Conservation (phyloP, 1,140 invertebrate species). For the Varroa destructor region DNA sequence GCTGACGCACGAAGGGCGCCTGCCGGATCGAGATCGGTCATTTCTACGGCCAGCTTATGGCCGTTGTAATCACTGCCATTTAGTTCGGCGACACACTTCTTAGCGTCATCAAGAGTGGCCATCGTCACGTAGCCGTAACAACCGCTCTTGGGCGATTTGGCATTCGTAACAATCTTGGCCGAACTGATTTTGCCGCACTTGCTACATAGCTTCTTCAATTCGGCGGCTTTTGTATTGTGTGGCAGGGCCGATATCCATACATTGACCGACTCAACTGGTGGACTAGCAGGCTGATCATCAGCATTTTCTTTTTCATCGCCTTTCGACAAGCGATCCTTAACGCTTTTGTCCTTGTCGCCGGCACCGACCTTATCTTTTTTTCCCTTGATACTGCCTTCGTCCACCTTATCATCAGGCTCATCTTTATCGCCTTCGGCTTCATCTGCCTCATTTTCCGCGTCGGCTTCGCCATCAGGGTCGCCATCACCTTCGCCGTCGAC, state of each 20-base stretch:
- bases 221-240: slow-evolving; percentile 70
- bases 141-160: slow-evolving; percentile 68
- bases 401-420: slow-evolving; percentile 32
- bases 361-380: slow-evolving; percentile 33
- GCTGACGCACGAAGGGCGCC: slow-evolving; percentile 18
- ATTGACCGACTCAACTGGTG: slow-evolving; percentile 43
- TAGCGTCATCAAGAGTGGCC: slow-evolving; percentile 69
- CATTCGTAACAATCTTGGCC: slow-evolving; percentile 90
- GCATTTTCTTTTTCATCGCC: slow-evolving; percentile 17
- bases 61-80: slow-evolving; percentile 81
- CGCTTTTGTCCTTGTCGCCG: not conserved
- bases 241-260: slow-evolving; percentile 85
- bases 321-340: slow-evolving; percentile 20
- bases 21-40: slow-evolving; percentile 45
- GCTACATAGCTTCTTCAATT: slow-evolving; percentile 76
- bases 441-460: slow-evolving; percentile 28
- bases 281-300: not conserved
- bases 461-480: slow-evolving; percentile 25
- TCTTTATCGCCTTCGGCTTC: slow-evolving; percentile 29
- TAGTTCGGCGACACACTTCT: slow-evolving; percentile 71
- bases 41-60: slow-evolving; percentile 80
- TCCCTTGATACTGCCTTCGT: slow-evolving; percentile 32
- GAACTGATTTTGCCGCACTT: slow-evolving; percentile 72
- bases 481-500: slow-evolving; percentile 10
- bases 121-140: slow-evolving; percentile 92